A percentile compares a stretch with the other conserved stretches of the same genome.
These are phyloP conservation scores for Gnathonemus longibarbis DNA, from an alignment of 2,113 vertebrate species.

Conservation along the genomic window DNA sequence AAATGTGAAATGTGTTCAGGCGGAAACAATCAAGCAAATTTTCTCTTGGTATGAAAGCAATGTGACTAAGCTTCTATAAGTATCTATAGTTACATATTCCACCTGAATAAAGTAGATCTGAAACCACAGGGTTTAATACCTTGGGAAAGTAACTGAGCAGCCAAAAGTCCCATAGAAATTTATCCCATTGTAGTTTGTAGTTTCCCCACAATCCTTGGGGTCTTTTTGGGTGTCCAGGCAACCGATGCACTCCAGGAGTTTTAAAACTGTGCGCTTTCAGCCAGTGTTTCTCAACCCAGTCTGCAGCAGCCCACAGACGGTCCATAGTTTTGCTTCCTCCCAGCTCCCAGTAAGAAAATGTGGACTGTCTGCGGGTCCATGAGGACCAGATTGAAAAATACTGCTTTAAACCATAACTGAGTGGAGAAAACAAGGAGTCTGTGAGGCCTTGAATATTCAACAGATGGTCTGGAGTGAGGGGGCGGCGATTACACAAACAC, in stretches of 20 bases:
- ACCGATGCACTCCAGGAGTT: background rate
- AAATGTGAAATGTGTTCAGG: background rate
- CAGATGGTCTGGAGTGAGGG: slow-evolving; percentile 16
- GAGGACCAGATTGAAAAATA: background rate
- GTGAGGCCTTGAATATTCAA: slow-evolving; percentile 53
- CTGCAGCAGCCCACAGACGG: background rate
- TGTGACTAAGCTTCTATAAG: background rate
- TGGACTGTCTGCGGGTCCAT: background rate
- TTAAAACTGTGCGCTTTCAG: background rate
- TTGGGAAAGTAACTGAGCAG: background rate
- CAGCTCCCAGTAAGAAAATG: background rate
- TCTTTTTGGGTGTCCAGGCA: slow-evolving; percentile 9
- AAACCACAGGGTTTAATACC: background rate
- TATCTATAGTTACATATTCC: background rate
- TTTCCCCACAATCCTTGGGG: background rate
- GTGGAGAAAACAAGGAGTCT: slow-evolving; percentile 31
- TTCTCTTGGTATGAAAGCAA: background rate
- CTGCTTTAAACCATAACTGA: slow-evolving; percentile 17
- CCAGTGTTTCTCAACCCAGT: slow-evolving; percentile 1
- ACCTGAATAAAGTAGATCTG: background rate
- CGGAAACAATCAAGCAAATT: background rate
- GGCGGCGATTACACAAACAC: slow-evolving; percentile 38
- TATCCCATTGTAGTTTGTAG: background rate
- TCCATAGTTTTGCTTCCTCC: background rate
- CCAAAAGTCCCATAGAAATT: slow-evolving; percentile 8